These are phyloP conservation scores for Drosophila punjabiensis DNA, from an alignment of 1,140 invertebrate species.

Conservation along the genomic window DNA sequence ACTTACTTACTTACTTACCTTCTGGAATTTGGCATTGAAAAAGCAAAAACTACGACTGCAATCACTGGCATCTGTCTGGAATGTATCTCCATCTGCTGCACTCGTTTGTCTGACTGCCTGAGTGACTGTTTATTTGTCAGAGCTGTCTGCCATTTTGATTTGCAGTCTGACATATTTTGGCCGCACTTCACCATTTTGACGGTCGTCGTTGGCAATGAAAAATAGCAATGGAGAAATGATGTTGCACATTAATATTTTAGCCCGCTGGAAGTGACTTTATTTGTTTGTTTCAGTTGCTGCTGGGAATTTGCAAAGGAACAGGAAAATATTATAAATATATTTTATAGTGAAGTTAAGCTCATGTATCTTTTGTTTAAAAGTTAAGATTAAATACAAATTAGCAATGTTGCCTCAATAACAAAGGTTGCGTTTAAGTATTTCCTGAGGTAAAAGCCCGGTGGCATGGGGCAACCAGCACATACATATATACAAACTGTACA, in stretches of 20 bases:
- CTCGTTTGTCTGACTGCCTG: constrained; percentile 38
- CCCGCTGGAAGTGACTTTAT: background rate
- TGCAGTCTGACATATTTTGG: constrained; percentile 72
- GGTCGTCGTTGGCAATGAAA: constrained; percentile 40
- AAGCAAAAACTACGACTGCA: constrained; percentile 54
- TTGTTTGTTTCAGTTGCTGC: background rate
- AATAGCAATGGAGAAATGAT: constrained; percentile 36
- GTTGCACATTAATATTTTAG: constrained; percentile 35
- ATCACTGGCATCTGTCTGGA: constrained; percentile 42
- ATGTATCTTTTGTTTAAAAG: background rate
- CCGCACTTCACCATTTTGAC: constrained; percentile 46
- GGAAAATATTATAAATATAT: too few species aligned
- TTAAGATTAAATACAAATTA: background rate
- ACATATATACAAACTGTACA: constrained; percentile 16
- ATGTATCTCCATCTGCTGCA: constrained; percentile 39
- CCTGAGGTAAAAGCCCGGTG: background rate
- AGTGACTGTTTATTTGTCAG: constrained; percentile 72
- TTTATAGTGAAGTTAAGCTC: too few species aligned
- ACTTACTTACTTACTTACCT: constrained; percentile 50
- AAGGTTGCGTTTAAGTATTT: background rate
- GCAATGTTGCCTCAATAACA: background rate
- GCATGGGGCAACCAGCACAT: background rate
- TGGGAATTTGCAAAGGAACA: too few species aligned
- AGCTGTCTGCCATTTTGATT: constrained; percentile 71
- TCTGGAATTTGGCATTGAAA: constrained; percentile 66